Base-by-base conservation (phyloP, 2,113 vertebrate genomes). In the Casuarius casuarius region DNA sequence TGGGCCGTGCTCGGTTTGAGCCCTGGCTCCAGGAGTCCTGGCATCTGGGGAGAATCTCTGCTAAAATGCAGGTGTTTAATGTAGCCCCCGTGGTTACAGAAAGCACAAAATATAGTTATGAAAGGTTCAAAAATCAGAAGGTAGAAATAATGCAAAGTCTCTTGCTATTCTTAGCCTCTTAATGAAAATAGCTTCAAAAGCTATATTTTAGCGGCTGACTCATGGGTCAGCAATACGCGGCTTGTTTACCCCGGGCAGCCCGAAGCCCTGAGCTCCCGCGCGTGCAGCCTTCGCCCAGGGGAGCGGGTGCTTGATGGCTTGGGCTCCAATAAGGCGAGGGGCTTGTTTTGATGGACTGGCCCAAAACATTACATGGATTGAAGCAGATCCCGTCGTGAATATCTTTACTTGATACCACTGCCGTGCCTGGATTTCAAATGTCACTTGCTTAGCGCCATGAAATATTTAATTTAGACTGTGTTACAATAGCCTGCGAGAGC, bases 401-500 rank as follows among this genome's bases (percentile, higher is more conserved):
- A 74, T 68, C 89, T 96, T 35, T 90, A 94, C 75, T 51, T 89
- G 96, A 95, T 96, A 96, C 88, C 86, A 42, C 91, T 70, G 90
- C 68, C 2, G 48, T 90, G 94, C 9, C 86, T 13, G 35, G 70
- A 89, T 84, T 95, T 89, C 66, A 96, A 96, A 93, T 95, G 94
- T 92, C 95, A 95, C 85, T 96, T 62, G 92, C 95, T 95, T 96
- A 94, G 83, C 80, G 9, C 92, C 65, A 44, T 92, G 92, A 93
- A 96, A 93, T 90, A 93, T 93, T 96, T 94, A 96, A 96, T 96
- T 94, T 93, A 63, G 44, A 10, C 61, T 91, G 90, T 87, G 93
- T 92, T n/a, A 70, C 52, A 82, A 89, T 35, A 91, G 87, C 66
- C 81, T 82, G 48, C 19, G 10, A 63, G 65, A 75, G 35, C 91